A percentile compares a stretch with the other conserved stretches of the same genome.
Conservation (phyloP, 2,113 vertebrate species). For the Tychaedon coryphoeus region DNA sequence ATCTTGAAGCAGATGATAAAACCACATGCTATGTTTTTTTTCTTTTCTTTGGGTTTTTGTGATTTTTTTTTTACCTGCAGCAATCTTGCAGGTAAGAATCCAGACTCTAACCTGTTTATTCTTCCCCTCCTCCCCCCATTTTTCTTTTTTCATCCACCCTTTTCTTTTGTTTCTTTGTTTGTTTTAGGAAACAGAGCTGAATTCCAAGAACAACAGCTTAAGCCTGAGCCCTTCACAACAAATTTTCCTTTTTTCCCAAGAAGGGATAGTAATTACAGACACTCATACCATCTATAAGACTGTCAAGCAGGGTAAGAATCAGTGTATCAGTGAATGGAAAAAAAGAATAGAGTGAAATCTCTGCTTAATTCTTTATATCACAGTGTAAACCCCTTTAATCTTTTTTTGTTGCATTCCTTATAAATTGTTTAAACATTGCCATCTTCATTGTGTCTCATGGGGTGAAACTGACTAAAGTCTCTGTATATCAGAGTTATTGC, state of each 20-base stretch:
- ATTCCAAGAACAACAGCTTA: neutral
- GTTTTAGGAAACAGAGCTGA: neutral
- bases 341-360: neutral
- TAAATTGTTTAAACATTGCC: neutral
- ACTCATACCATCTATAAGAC: neutral
- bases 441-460: neutral
- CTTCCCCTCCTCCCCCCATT: rapidly evolving
- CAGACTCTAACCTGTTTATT: neutral
- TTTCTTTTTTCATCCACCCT: rapidly evolving
- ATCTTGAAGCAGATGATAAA: neutral
- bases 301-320: neutral
- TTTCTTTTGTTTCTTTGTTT: neutral
- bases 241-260: neutral
- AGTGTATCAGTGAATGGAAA: neutral
- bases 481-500: neutral
- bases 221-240: neutral
- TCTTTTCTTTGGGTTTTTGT: neutral
- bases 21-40: neutral
- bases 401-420: neutral
- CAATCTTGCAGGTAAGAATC: neutral
- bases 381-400: rapidly evolving
- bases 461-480: neutral
- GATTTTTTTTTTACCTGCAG: neutral
- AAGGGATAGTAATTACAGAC: neutral
- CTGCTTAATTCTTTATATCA: neutral